Conservation (phyloP, 2,113 vertebrate genomes). For the Bostrychus sinensis region DNA sequence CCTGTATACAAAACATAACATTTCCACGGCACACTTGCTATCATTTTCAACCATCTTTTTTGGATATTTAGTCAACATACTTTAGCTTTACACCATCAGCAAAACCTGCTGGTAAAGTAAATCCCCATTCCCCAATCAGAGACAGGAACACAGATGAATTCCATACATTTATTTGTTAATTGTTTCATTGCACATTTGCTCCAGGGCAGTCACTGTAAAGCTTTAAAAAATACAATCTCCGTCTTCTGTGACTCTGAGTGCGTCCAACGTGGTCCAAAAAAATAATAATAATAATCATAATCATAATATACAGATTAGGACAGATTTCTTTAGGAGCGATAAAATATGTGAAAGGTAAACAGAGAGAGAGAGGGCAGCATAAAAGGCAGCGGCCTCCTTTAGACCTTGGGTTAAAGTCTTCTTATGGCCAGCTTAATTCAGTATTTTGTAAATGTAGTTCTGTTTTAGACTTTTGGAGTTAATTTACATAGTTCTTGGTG, state of each 20-base stretch:
- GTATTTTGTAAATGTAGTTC: not conserved
- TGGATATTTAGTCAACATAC: too few relatives aligned
- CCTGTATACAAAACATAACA: too few relatives aligned
- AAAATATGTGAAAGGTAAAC: slow-evolving; percentile 65
- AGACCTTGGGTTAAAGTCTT: not conserved
- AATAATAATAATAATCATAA: slow-evolving; percentile 47
- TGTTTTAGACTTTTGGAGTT: not conserved
- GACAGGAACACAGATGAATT: slow-evolving; percentile 47
- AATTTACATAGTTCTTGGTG: not conserved
- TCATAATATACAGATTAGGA: slow-evolving; percentile 71
- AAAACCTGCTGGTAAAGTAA: not conserved
- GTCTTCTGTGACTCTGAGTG: slow-evolving; percentile 69
- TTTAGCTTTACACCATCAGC: not conserved
- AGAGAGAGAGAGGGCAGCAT: slow-evolving; percentile 73
- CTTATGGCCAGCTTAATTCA: not conserved
- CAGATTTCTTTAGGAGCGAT: slow-evolving; percentile 49
- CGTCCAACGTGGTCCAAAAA: slow-evolving; percentile 29
- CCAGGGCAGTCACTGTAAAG: slow-evolving; percentile 76
- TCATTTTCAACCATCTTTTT: too few relatives aligned
- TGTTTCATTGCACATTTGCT: slow-evolving; percentile 69
- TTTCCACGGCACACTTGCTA: too few relatives aligned
- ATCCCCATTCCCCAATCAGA: not conserved
- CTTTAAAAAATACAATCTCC: slow-evolving; percentile 81
- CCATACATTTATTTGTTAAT: slow-evolving; percentile 78
- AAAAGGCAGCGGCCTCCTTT: slow-evolving; percentile 47